Base-by-base conservation (phyloP, 2,797 vertebrate species). In the Coreius guichenoti region DNA sequence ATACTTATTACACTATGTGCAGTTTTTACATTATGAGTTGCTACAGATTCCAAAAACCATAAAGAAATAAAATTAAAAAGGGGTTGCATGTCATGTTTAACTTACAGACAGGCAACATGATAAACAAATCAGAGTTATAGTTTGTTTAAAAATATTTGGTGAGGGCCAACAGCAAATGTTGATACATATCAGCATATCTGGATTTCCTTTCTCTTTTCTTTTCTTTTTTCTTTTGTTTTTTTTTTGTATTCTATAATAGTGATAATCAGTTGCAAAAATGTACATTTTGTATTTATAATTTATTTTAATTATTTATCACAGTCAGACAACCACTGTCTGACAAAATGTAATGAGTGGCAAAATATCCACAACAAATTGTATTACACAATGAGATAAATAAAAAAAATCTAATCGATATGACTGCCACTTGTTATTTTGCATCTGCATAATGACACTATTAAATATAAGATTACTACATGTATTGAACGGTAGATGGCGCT, bases 401-500 rank as follows among this genome's bases (percentile, higher is more conserved):
- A 79, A 58, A 19, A 14, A 31, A 47, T 8, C 26, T 67, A 68
- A 54, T 31, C 36, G 8, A 54, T 14, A 39, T 13, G 8, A 17
- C 13, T 36, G 31, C 11, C 16, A 81, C 1, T 69, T 49, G 19
- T 54, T 39, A 6, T 21, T 54, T 67, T 68, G 45, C 4, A 33
- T 49, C 77, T 81, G 43, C 29, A 56, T 8, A 9, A 47, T 16
- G 29, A 14, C 29, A n/a, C 12, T 26, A 17, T 69, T 39, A 1
- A 56, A 78, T 43, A 43, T 13, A 31, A 3, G 26, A 45, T 58
- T 63, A n/a, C 17, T 51, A 1, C 12, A 33, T 8, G 13, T 21
- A 1, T 39, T 43, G 19, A 68, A 23, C 72, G 36, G 11, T 76
- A 76, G 82, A 23, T 83, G 73, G 45, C 29, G n/a, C 17, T 76